Evolutionary conservation across 1,140 invertebrate genomes (phyloP).

Genomic region (Drosophila nikananu): DNA sequence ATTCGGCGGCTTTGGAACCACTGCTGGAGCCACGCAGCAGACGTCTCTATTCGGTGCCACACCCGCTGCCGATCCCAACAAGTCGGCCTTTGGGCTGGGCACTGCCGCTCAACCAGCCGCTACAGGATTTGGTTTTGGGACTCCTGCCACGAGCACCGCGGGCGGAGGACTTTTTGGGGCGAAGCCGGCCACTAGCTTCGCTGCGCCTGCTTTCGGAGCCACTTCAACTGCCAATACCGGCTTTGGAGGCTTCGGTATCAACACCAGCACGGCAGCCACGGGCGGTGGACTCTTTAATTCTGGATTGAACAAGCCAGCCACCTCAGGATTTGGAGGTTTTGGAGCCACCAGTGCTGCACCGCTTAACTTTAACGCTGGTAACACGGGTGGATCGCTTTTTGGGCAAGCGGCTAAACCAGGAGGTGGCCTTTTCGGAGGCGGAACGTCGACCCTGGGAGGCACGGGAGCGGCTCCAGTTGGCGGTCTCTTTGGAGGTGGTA

Average conservation of each 20-base stretch:
- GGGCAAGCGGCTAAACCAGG: conserved; percentile 69
- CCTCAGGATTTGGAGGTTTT: conserved; percentile 84
- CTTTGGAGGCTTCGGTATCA: conserved; percentile 72
- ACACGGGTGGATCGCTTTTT: conserved; percentile 84
- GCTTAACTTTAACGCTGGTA: conserved; percentile 85
- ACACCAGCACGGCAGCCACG: conserved; percentile 73
- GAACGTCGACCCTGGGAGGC: conserved; percentile 49
- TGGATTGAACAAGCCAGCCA: conserved; percentile 86
- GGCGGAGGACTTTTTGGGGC: conserved; percentile 74
- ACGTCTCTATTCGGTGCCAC: conserved; percentile 85
- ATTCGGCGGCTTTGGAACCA: conserved; percentile 85
- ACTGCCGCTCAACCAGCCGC: conserved; percentile 82
- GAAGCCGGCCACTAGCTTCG: conserved; percentile 85
- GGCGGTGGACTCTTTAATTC: conserved; percentile 87
- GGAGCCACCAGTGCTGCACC: conserved; percentile 68
- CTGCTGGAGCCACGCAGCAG: conserved; percentile 76
- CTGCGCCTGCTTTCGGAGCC: conserved; percentile 75
- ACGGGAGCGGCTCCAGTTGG: conserved; percentile 39
- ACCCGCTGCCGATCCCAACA: conserved; percentile 86
- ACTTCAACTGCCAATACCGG: conserved; percentile 72
- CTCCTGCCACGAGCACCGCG: conserved; percentile 73
- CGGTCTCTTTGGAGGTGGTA: conserved; percentile 85
- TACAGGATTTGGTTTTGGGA: conserved; percentile 85
- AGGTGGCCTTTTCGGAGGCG: conserved; percentile 85
- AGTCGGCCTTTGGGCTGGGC: conserved; percentile 86